A percentile compares a stretch with the other conserved stretches of the same genome.
These are phyloP conservation scores for Myrmophylax atrothorax DNA, from an alignment of 2,113 vertebrate species.

Conservation along the genomic window DNA sequence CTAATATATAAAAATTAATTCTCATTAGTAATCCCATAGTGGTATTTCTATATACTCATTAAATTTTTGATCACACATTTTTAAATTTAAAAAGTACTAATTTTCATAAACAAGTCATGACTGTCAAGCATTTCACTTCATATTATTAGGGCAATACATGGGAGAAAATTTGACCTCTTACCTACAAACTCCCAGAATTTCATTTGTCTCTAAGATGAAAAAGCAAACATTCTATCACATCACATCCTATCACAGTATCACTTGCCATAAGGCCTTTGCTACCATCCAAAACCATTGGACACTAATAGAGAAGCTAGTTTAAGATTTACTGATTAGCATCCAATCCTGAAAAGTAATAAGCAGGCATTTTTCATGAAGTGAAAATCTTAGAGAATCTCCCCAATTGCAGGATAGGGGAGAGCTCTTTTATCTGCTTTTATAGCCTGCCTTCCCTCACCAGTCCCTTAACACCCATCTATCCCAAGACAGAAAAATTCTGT, in stretches of 20 bases:
- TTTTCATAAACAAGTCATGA: not conserved
- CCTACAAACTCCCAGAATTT: not conserved
- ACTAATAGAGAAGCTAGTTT: not conserved
- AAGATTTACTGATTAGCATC: not conserved
- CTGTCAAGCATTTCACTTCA: not conserved
- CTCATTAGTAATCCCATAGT: not conserved
- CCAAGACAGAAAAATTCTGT: conserved; percentile 39
- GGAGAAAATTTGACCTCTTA: not conserved
- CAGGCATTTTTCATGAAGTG: not conserved
- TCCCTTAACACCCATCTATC: not conserved
- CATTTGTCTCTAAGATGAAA: not conserved
- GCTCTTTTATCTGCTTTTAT: not conserved
- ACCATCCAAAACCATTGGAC: not conserved
- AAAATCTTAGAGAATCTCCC: not conserved
- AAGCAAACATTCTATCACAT: not conserved
- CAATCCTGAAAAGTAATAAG: conserved; percentile 9
- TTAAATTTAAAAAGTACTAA: not conserved
- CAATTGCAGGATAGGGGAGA: not conserved
- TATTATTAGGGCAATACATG: not conserved
- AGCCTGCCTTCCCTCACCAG: not conserved
- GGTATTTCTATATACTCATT: not conserved
- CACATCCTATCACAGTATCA: not conserved
- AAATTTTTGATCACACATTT: not conserved
- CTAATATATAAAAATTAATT: not conserved
- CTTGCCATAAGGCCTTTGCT: not conserved